Evolutionary conservation across 2,113 vertebrate genomes (phyloP), one percentile per base, ranked within the genome.

Genomic region (Eulacestoma nigropectus): DNA sequence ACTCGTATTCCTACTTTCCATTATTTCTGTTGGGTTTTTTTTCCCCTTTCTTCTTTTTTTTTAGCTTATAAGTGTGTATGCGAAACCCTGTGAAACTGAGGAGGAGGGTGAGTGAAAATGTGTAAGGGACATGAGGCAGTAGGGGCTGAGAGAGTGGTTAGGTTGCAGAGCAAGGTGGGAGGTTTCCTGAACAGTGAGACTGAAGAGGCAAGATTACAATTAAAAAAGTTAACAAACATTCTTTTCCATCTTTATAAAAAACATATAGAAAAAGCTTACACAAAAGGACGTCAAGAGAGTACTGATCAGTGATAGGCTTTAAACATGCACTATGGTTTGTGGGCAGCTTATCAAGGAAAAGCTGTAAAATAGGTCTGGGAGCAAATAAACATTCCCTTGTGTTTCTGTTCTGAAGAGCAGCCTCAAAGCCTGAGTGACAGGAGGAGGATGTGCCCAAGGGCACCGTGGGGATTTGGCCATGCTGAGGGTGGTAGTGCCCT

Each of bases 391-490:
- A 33, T 23, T 10, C 7, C 4, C 5, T 62, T 6, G 3, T 59
- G 22, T 53, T 91, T 81, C 56, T 56, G 3, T 21, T 56, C 26
- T 50, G 26, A 75, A 49, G 4, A 67, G 7, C 19, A 70, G 22
- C 26, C 69, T 74, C 10, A 27, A 74, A 87, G 78, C 1, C 21
- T 10, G 26, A 78, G 9, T 49, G 64, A 37, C 33, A 62, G 18
- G 25, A 73, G 32, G 23, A 69, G 9, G 19, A 9, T 29, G 33
- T 39, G 9, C 49, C 22, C 33, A 13, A 42, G n/a, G 33, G 21
- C 49, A 47, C 35, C 0, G 0, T 2, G 1, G 4, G 13, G 23
- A 53, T 10, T 12, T 49, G 37, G 6, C 41, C 33, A 18, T 14
- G 11, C 64, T 25, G 56, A 23, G 49, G 29, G 17, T 37, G 9